Base-by-base conservation (phyloP, 2,113 vertebrate genomes). In the Rhadina sibilatrix region DNA sequence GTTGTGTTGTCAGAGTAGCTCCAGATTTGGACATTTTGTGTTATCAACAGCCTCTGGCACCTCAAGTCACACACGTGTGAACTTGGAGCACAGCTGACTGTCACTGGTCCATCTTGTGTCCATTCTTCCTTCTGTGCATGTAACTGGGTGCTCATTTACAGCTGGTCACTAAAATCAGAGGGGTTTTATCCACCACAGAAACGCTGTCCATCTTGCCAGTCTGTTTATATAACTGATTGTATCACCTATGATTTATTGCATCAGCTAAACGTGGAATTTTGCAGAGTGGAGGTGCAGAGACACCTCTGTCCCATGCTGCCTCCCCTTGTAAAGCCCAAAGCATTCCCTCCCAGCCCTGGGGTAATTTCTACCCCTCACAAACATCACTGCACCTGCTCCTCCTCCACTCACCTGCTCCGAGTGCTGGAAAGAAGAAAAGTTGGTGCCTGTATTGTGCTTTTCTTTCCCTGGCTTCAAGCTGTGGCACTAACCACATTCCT, bases 371-470 rank as follows among this genome's bases (percentile, higher is more conserved):
- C 25, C 14, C 6, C 1, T 82, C 14, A 10, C 35, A 75, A 27
- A 57, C 14, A 0, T 19, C 5, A 0, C 37, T 71, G 47, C 19
- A 6, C 11, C 57, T 59, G 20, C 20, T 42, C 14, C 3, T 46
- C 0, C 0, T 19, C 31, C 3, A 0, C 9, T 42, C 23, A 10
- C 31, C 80, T 46, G 9, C 30, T n/a, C 50, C 3, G 53, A 8
- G 1, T 20, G 14, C 1, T 25, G 31, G 1, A 7, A 37, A 27
- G 42, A 53, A 31, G 44, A 44, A 60, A 47, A 68, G 13, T 22
- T 46, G 24, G 35, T 23, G 1, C 60, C 27, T 60, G 2, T 2
- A 4, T 19, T 12, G 37, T n/a, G 25, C 35, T 64, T 69, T 80
- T 56, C 17, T 47, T 28, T 17, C 52, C 7, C 31, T 60, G 30